These are phyloP conservation scores for Crocallis elinguaria DNA, from an alignment of 2,888 invertebrate genomes.

Conservation along the genomic window DNA sequence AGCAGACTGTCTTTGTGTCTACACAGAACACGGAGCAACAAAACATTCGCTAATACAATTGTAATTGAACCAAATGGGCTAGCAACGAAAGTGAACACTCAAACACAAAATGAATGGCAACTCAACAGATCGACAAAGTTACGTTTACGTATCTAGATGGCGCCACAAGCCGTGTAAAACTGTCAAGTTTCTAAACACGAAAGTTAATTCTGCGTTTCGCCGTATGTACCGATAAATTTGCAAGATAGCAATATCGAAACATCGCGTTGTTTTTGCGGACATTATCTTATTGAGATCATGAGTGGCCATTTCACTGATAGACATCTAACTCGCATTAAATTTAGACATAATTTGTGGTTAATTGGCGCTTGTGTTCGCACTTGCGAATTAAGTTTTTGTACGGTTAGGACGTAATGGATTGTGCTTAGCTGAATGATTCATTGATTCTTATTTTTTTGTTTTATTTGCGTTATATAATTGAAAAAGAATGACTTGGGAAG, in stretches of 20 bases:
- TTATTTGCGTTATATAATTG: background rate
- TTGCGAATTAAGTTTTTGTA: slow-evolving; percentile 37
- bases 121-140: slow-evolving; percentile 13
- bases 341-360: slow-evolving; percentile 36
- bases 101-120: slow-evolving; percentile 16
- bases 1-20: no score
- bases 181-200: background rate
- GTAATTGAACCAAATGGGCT: slow-evolving; percentile 65
- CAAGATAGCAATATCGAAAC: slow-evolving; percentile 15
- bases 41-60: slow-evolving; percentile 52
- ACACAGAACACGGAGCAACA: slow-evolving; percentile 36
- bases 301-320: slow-evolving; percentile 33
- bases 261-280: slow-evolving; percentile 38
- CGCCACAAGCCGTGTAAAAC: slow-evolving; percentile 28
- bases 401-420: slow-evolving; percentile 24
- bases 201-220: slow-evolving; percentile 14
- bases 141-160: background rate
- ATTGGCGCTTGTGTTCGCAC: slow-evolving; percentile 37
- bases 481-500: background rate
- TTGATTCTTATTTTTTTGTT: slow-evolving; percentile 25
- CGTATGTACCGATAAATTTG: slow-evolving; percentile 21
- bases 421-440: slow-evolving; percentile 20
- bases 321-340: slow-evolving; percentile 35
- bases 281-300: slow-evolving; percentile 37
- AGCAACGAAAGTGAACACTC: slow-evolving; percentile 63